Conservation (phyloP, 1,140 invertebrate genomes). For the Drosophila albomicans region DNA sequence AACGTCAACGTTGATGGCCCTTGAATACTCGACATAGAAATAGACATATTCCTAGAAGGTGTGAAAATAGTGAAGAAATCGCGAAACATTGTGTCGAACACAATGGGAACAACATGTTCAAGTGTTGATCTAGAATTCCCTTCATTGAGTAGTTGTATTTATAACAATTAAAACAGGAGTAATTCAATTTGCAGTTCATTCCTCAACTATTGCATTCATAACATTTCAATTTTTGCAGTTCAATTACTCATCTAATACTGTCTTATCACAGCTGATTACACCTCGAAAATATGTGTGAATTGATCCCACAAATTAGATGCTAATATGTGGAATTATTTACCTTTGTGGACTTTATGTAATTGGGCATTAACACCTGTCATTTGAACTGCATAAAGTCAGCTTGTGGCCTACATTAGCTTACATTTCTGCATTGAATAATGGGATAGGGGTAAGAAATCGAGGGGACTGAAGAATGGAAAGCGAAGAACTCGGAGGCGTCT, state of each 20-base stretch:
- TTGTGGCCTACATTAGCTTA: constrained; percentile 31
- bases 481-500: too few relatives aligned
- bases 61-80: neutral
- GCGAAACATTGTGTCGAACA: neutral
- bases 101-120: neutral
- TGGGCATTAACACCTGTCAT: constrained; percentile 11
- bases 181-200: too few relatives aligned
- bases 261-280: too few relatives aligned
- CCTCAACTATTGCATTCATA: too few relatives aligned
- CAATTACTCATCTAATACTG: too few relatives aligned
- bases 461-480: neutral
- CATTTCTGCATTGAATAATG: neutral
- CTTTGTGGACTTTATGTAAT: constrained; percentile 20
- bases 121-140: too few relatives aligned
- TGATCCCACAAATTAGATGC: constrained; percentile 37
- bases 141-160: too few relatives aligned
- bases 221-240: too few relatives aligned
- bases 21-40: too few relatives aligned
- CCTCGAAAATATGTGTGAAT: neutral
- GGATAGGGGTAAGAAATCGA: constrained; percentile 5
- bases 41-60: neutral
- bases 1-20: too few relatives aligned
- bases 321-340: constrained; percentile 29
- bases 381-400: constrained; percentile 22
- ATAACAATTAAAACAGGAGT: too few relatives aligned